These are phyloP conservation scores for Hirundo rustica DNA, from an alignment of 2,797 vertebrate species.

Conservation along the genomic window DNA sequence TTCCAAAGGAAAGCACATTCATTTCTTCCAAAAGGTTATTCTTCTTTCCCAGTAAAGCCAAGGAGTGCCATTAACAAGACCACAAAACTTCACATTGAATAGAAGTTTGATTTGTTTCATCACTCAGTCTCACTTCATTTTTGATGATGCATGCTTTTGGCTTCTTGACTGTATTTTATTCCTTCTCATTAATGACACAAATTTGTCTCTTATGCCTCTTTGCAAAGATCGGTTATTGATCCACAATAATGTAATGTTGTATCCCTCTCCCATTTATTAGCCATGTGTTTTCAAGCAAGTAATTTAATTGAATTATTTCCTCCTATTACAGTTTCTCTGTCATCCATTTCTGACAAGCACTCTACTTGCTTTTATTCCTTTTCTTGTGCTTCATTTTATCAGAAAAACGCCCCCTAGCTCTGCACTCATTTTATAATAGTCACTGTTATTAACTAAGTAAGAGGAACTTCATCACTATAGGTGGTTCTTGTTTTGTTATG, in stretches of 20 bases:
- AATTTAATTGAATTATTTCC: constrained; percentile 34
- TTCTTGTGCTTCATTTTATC: not conserved
- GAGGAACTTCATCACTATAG: not conserved
- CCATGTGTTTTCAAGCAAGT: constrained; percentile 1
- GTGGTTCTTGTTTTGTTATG: not conserved
- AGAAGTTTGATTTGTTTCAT: constrained; percentile 9
- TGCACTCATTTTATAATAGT: not conserved
- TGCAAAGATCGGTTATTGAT: constrained; percentile 39
- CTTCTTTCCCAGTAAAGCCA: not conserved
- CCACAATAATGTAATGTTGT: not conserved
- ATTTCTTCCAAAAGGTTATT: not conserved
- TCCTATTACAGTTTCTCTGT: not conserved
- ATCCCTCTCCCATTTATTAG: constrained; percentile 27
- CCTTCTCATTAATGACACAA: not conserved
- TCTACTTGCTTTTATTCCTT: not conserved
- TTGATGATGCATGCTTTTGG: constrained; percentile 20
- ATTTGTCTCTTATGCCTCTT: not conserved
- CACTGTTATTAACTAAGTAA: not conserved
- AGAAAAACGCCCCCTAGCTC: not conserved
- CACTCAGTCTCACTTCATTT: not conserved
- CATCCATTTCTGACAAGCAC: not conserved
- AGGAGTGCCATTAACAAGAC: not conserved
- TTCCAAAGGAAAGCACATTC: not conserved
- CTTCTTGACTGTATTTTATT: constrained; percentile 25
- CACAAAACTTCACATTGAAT: not conserved